phyloP scores from a whole-genome alignment of 1,140 invertebrate species.

The Drosophila mayri region DNA sequence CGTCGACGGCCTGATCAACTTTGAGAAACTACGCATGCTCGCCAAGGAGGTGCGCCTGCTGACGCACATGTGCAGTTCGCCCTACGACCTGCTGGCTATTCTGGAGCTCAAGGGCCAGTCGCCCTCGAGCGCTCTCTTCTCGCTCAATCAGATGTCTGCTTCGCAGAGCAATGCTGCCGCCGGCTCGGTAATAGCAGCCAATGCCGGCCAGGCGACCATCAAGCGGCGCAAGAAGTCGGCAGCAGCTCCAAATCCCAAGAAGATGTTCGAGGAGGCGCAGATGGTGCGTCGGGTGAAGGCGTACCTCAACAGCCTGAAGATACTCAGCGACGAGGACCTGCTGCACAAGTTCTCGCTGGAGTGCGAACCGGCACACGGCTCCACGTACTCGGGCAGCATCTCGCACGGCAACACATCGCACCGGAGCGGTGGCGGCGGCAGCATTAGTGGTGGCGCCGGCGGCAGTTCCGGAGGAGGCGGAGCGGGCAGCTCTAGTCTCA shows the following conservation, averaged over 20 bases:
- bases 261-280: slow-evolving; percentile 99
- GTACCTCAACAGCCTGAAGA: slow-evolving; percentile 96
- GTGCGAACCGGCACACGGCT: slow-evolving; percentile 91
- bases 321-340: slow-evolving; percentile 94
- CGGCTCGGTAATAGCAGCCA: slow-evolving; percentile 71
- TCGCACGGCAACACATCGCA: slow-evolving; percentile 76
- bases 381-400: slow-evolving; percentile 86
- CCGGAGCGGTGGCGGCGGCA: slow-evolving; percentile 82
- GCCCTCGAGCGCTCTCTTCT: slow-evolving; percentile 94
- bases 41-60: slow-evolving; percentile 98
- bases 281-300: slow-evolving; percentile 98
- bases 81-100: slow-evolving; percentile 94
- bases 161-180: slow-evolving; percentile 85
- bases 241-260: slow-evolving; percentile 96
- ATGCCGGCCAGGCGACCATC: slow-evolving; percentile 92
- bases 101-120: slow-evolving; percentile 94
- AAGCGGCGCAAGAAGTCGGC: slow-evolving; percentile 96
- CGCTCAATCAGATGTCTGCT: slow-evolving; percentile 94
- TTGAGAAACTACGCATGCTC: slow-evolving; percentile 99
- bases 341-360: slow-evolving; percentile 95
- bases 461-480: slow-evolving; percentile 74
- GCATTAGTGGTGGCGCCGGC: slow-evolving; percentile 66
- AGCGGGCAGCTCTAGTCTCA: slow-evolving; percentile 56
- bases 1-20: slow-evolving; percentile 97
- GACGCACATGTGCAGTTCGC: slow-evolving; percentile 98